Base-by-base conservation (phyloP, 2,113 vertebrate genomes). In the Muntiacus reevesi region DNA sequence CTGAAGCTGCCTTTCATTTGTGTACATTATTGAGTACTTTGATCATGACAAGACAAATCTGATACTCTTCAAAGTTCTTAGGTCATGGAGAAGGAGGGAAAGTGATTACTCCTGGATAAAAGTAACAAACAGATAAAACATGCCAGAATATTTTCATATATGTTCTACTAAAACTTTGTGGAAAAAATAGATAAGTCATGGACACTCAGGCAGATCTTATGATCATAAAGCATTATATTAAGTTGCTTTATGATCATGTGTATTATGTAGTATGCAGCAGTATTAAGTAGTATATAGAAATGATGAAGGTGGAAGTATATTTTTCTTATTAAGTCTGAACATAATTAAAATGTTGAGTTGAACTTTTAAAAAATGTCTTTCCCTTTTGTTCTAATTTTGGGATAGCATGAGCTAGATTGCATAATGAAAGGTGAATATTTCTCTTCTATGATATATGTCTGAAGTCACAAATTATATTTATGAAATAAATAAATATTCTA, bases 61-160 rank as follows among this genome's bases (percentile, higher is more conserved):
- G 95, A 98, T 98, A 98, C 91, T 97, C 95, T 87, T 96, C 28
- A 92, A 92, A 97, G 1, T 87, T 93, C 93, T 60, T 89, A 33
- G 1, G 1, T 7, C 93, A 43, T 87, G 62, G 57, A 94, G 45
- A 98, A 96, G n/a, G 62, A 54, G 64, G 40, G 14, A 95, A 97
- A 96, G 94, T 74, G 67, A 36, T 78, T 76, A 83, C 67, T 90
- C 92, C 4, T 87, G 54, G 50, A 82, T 83, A 59, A 90, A 89
- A 87, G 78, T 17, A 47, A 7, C 88, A 96, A 93, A 57, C 87
- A 30, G 94, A 8, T 13, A 54, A 96, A 92, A n/a, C 4, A 54
- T 1, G 90, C 40, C 28, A 33, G 60, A 62, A 55, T 1, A 14
- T 60, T 78, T 88, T 97, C 97, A 55, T 52, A 81, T 96, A 97